Conservation (phyloP, 2,113 vertebrate genomes). For the Otolemur garnettii region DNA sequence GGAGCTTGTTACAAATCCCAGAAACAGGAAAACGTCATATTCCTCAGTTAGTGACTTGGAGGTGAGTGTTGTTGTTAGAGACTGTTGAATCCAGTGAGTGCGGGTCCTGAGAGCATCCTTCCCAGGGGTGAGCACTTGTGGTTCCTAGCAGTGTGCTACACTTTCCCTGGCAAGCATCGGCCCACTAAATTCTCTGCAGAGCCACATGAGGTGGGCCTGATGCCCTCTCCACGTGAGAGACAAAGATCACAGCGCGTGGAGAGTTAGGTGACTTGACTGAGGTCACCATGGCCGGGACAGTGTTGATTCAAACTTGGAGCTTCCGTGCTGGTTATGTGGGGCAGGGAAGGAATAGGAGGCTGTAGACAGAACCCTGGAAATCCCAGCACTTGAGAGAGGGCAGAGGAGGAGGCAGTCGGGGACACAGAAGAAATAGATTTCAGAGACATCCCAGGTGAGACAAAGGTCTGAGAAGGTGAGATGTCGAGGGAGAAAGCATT, state of each 20-base stretch:
- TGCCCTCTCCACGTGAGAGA: background rate
- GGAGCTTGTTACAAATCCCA: background rate
- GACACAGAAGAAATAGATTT: background rate
- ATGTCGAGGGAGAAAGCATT: background rate
- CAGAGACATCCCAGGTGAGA: background rate
- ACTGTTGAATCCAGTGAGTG: background rate
- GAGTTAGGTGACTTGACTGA: background rate
- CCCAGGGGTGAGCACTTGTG: background rate
- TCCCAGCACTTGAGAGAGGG: background rate
- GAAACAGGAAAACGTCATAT: rapidly evolving
- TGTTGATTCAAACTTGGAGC: too few species aligned
- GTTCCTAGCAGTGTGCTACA: rapidly evolving
- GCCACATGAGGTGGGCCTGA: background rate
- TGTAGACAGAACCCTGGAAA: background rate
- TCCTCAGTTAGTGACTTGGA: background rate
- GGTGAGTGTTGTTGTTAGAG: background rate
- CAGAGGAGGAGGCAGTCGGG: background rate
- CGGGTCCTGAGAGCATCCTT: background rate
- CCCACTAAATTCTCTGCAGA: background rate
- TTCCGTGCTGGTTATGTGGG: background rate
- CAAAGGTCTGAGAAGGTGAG: background rate
- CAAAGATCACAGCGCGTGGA: background rate
- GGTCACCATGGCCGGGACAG: background rate
- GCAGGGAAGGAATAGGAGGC: background rate
- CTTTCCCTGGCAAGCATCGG: background rate